Base-by-base conservation (phyloP, 64 coral and sea anemone species). In the Dendrophyllia cribrosa region DNA sequence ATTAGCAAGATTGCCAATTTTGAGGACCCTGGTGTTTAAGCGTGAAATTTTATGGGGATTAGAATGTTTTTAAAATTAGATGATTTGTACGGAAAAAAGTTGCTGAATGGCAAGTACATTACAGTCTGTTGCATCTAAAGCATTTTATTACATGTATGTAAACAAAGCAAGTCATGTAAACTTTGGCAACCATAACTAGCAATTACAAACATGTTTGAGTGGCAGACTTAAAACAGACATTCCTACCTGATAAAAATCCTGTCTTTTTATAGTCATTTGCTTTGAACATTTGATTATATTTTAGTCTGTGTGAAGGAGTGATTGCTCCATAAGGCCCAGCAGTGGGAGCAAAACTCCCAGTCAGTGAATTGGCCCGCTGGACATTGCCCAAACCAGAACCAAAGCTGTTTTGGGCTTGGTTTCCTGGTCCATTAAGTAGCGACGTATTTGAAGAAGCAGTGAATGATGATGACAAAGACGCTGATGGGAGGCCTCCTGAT, bases 281-380 rank as follows among this genome's bases (percentile, higher is more conserved):
- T 64, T 98, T 98, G 44, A 98, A 98, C 91, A 98, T 90, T 70
- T 98, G 94, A 62, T 95, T 98, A 77, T 91, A 98, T 75, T 98
- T 98, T 4, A 98, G 85, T 62, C 91, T 93, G 20, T 88, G 75
- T 21, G 68, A 16, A 16, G 87, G 75, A 52, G 91, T 82, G n/a
- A 97, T 97, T 51, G 74, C 74, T 45, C 74, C 81, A 83, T 66
- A 94, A 7, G 87, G 78, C 61, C 65, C 71, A 75, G 72, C 50
- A 43, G 19, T 66, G 53, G 70, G 88, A 56, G 70, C 85, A 86
- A 77, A 65, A 22, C 51, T 19, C 22, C 6, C 61, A 79, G 64
- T 90, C 48, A 74, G 34, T 80, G 68, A 91, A 60, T 95, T 88
- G 16, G 63, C 7, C 11, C 84, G 75, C 43, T 83, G 89, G 53